Conservation (phyloP, 2,888 invertebrate species). For the Stramonita haemastoma region DNA sequence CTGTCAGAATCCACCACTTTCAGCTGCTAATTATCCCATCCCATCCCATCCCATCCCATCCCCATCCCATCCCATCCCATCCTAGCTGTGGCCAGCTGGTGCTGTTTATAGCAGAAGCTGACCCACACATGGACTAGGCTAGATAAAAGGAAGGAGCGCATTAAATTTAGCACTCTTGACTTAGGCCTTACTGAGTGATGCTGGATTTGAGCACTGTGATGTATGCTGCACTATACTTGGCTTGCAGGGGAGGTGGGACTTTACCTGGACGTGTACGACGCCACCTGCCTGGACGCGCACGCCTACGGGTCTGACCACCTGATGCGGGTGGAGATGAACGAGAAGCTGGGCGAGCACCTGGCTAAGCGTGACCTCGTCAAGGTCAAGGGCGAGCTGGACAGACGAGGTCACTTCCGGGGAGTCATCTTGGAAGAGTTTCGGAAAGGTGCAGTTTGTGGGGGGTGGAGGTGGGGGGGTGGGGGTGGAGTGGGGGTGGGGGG, state of each 20-base stretch:
- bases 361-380: slow-evolving; percentile 57
- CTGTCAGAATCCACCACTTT: too few species aligned
- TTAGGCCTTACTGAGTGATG: background rate
- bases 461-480: background rate
- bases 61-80: too few species aligned
- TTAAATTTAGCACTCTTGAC: too few species aligned
- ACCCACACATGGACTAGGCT: too few species aligned
- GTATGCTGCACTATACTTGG: too few species aligned
- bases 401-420: slow-evolving; percentile 57
- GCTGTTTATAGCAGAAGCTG: too few species aligned
- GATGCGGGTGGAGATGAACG: slow-evolving; percentile 64
- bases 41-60: background rate
- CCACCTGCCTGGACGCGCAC: slow-evolving; percentile 55
- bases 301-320: slow-evolving; percentile 66
- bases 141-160: too few species aligned
- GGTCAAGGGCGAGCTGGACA: slow-evolving; percentile 61
- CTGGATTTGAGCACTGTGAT: too few species aligned
- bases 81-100: too few species aligned
- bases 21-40: too few species aligned
- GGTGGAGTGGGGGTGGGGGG: too few species aligned
- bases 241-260: slow-evolving; percentile 68
- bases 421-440: slow-evolving; percentile 66
- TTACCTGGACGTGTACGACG: slow-evolving; percentile 66
- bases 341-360: slow-evolving; percentile 60
- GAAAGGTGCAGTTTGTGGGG: slow-evolving; percentile 55